A percentile compares a stretch with the other conserved stretches of the same genome.
These are phyloP conservation scores for Scrobipalpa atriplicella DNA, from an alignment of 2,888 invertebrate genomes.

Conservation along the genomic window DNA sequence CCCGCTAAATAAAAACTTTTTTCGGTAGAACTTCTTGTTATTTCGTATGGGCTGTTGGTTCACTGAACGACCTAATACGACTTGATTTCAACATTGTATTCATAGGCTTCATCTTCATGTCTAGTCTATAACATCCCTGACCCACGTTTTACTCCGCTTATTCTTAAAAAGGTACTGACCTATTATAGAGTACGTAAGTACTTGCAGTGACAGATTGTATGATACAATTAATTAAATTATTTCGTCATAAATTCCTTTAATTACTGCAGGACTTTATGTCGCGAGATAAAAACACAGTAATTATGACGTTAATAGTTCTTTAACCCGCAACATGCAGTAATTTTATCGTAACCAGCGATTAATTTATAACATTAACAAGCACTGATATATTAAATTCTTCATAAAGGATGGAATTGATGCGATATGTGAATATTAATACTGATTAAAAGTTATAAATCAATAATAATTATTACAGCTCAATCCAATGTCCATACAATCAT, in stretches of 20 bases:
- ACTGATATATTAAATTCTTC: slow-evolving; percentile 23
- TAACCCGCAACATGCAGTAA: slow-evolving; percentile 44
- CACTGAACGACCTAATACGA: no score
- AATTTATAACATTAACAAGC: slow-evolving; percentile 15
- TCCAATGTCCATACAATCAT: slow-evolving; percentile 48
- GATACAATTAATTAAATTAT: slow-evolving; percentile 18
- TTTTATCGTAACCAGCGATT: slow-evolving; percentile 42
- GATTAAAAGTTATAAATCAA: slow-evolving; percentile 58
- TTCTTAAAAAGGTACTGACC: not conserved
- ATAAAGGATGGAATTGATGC: slow-evolving; percentile 39
- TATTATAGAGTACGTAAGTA: not conserved
- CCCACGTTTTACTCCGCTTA: not conserved
- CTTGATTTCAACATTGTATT: no score
- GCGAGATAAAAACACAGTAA: slow-evolving; percentile 45
- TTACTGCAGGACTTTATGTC: slow-evolving; percentile 1
- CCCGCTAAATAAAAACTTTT: not conserved
- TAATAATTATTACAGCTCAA: slow-evolving; percentile 40
- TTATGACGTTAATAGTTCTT: slow-evolving; percentile 46
- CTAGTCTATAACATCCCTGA: not conserved
- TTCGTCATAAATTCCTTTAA: slow-evolving; percentile 18
- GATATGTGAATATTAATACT: slow-evolving; percentile 54
- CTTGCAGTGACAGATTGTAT: not conserved
- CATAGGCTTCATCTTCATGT: no score
- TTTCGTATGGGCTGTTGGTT: not conserved
- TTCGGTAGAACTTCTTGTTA: not conserved